phyloP scores from a whole-genome alignment of 1,140 invertebrate genomes.

The Zophobas atratus region DNA sequence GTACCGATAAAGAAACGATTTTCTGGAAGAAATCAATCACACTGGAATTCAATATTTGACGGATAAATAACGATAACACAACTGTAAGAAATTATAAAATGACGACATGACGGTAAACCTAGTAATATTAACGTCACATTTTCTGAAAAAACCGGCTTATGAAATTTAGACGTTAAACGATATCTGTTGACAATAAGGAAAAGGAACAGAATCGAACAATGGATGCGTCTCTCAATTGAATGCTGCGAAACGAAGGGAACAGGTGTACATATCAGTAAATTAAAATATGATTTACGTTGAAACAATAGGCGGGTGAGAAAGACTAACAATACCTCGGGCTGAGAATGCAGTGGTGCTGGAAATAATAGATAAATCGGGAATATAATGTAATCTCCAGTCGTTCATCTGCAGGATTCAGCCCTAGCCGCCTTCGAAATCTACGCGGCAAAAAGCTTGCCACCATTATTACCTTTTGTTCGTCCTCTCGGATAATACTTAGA shows the following conservation, averaged over 20 bases:
- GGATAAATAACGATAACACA: background rate
- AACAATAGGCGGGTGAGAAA: slow-evolving; percentile 58
- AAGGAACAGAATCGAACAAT: slow-evolving; percentile 27
- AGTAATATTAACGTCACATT: background rate
- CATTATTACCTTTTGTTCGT: slow-evolving; percentile 53
- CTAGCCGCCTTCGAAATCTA: slow-evolving; percentile 58
- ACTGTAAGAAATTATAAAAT: background rate
- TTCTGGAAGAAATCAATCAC: background rate
- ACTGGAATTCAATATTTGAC: background rate
- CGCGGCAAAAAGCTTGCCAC: slow-evolving; percentile 53
- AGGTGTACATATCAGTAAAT: slow-evolving; percentile 56
- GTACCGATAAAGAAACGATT: background rate
- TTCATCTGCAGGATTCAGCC: slow-evolving; percentile 59
- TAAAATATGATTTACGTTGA: slow-evolving; percentile 58
- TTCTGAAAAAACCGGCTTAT: slow-evolving; percentile 4
- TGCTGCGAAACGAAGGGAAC: slow-evolving; percentile 43
- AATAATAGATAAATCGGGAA: slow-evolving; percentile 60
- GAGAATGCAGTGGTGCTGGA: slow-evolving; percentile 57
- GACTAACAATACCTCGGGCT: slow-evolving; percentile 58
- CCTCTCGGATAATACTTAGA: slow-evolving; percentile 50
- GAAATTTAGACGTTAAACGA: background rate
- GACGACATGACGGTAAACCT: background rate
- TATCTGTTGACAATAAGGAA: slow-evolving; percentile 32
- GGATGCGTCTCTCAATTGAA: slow-evolving; percentile 32
- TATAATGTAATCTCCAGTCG: slow-evolving; percentile 59